Base-by-base conservation (phyloP, 2,113 vertebrate genomes). In the Emydura subglobosa region DNA sequence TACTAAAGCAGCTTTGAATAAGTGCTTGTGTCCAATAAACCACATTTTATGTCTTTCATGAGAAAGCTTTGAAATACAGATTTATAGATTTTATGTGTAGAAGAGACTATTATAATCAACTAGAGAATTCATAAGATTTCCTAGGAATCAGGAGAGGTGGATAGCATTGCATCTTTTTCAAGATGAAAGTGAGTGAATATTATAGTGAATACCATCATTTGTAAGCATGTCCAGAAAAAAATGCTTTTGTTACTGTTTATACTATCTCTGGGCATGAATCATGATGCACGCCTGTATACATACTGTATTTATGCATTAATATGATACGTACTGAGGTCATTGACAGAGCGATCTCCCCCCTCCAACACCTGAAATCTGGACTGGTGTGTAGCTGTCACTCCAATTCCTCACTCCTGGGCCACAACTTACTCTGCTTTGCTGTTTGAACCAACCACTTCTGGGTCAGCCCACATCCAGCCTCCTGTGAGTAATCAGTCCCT, bases 161-260 rank as follows among this genome's bases (percentile, higher is more conserved):
- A 19, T 31, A 53, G 16, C 51, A 53, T 53, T 13, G 16, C 16
- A 53, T 53, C 14, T 53, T 53, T 53, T 53, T 53, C 51, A 53
- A 5, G 51, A 53, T 53, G 13, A 53, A 53, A 39, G 24, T 0
- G 0, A 61, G 6, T 34, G 24, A 53, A 54, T 39, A 2, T 61
- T 61, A 47, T 29, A 61, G 82, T 29, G 6, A 82, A 47, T 49
- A 10, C 24, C 31, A 50, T 3, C 8, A 5, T 57, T 88, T 53
- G 51, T 53, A 17, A 53, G 51, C 13, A 53, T 17, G 16, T 53
- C 16, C 51, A 53, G 51, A 53, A 53, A 50, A 53, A 53, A 53
- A 53, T 53, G 13, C 13, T 53, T 53, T 53, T 53, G 31, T 65
- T 61, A 54, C 25, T 12, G 51, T 7, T 76, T 4, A 57, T 80